These are phyloP conservation scores for Furnarius figulus DNA, from an alignment of 2,113 vertebrate genomes.

Conservation along the genomic window DNA sequence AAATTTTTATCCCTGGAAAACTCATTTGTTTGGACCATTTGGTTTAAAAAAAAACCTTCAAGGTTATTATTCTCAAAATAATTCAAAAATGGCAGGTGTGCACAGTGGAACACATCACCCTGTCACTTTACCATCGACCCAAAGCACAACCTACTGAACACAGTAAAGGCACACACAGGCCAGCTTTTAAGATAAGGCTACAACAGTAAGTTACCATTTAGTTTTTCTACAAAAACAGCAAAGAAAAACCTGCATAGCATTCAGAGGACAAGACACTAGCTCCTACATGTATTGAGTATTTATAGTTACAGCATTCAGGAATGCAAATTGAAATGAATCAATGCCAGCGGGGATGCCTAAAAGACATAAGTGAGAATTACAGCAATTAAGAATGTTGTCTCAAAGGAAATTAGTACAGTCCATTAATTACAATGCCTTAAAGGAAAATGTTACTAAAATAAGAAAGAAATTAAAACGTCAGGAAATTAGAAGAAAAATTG, in stretches of 20 bases:
- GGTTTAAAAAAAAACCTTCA: background rate
- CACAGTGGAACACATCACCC: background rate
- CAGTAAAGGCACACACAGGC: background rate
- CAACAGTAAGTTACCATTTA: background rate
- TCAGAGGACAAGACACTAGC: background rate
- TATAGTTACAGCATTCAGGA: constrained; percentile 57
- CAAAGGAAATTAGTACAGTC: constrained; percentile 72
- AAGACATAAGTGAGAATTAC: constrained; percentile 74
- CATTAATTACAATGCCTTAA: constrained; percentile 77
- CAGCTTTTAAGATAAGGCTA: background rate
- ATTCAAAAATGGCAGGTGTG: background rate
- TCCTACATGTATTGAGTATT: constrained; percentile 34
- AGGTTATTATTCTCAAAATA: background rate
- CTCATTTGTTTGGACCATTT: background rate
- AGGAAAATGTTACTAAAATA: constrained; percentile 64
- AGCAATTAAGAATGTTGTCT: constrained; percentile 75
- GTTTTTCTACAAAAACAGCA: background rate
- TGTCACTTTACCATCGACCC: background rate
- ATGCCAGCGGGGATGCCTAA: constrained; percentile 66
- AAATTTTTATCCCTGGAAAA: background rate
- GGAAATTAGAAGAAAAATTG: constrained; percentile 35
- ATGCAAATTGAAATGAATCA: constrained; percentile 71
- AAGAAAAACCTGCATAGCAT: background rate
- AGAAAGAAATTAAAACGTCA: constrained; percentile 66
- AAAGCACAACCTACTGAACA: background rate